Base-by-base conservation (phyloP, 1,140 invertebrate species). In the Drosophila trapezifrons region DNA sequence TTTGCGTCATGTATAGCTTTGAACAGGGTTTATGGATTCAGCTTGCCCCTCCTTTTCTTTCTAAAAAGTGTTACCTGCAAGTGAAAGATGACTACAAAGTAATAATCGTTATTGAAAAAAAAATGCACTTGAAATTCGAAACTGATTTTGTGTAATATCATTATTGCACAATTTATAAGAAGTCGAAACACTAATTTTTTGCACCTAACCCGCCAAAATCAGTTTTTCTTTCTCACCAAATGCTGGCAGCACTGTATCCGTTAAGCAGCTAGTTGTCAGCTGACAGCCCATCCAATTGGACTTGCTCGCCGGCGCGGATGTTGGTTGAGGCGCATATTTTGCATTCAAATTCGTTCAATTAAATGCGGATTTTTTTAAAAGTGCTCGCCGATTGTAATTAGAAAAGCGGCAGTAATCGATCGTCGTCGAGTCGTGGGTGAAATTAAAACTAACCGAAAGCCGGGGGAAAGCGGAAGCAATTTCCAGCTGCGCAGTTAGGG, bases 211-310 rank as follows among this genome's bases (percentile, higher is more conserved):
- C 29, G 29, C 29, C 29, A 10, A 13, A 13, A 5, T 13, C 12
- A 20, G 29, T 27, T 52, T 20, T 6, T 52, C 35, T 32, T 13
- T 3, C 1, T 7, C 0, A 5, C 18, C n/a, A 10, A 9, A 20
- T 25, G 4, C 27, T n/a, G 51, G 13, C 51, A 54, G n/a, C 51
- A 10, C 51, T 52, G 29, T 32, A 37, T 3, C 25, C 29, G 18
- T 8, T 15, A 13, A 25, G 29, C 32, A 25, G n/a, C 62, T 76
- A 76, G 74, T 70, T 56, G 73, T 70, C 64, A 77, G 75, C 73
- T 69, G 75, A 56, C 51, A 45, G 72, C 62, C 40, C 37, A 43
- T 45, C 35, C 55, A 60, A 70, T 52, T 77, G 65, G 56, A 70
- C 51, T 35, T 77, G 73, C 29, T 69, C 18, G 13, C 43, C 72